Percentiles rank a stretch among this genome's conserved stretches.
Evolutionary conservation across 2,113 vertebrate genomes (phyloP).

Genomic region (Trinectes maculatus): DNA sequence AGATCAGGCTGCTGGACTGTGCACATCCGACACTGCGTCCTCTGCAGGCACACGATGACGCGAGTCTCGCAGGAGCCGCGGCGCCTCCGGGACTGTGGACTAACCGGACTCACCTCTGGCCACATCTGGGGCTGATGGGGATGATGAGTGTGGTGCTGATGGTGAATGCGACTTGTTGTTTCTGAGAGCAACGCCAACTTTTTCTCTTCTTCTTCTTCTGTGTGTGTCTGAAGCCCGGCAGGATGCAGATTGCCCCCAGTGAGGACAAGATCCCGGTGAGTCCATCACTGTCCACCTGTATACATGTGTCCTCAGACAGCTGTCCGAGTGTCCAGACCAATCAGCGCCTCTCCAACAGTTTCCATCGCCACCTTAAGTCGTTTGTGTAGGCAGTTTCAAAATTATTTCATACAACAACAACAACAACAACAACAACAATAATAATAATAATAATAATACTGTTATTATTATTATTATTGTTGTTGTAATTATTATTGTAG

Average conservation of each 20-base stretch:
- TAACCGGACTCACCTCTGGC: constrained; percentile 15
- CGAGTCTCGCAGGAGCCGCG: constrained; percentile 4
- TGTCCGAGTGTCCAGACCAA: not conserved
- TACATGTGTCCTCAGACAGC: no score
- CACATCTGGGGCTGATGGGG: constrained; percentile 9
- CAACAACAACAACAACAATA: no score
- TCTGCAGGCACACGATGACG: constrained; percentile 13
- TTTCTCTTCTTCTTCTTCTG: constrained; percentile 31
- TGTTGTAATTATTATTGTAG: no score
- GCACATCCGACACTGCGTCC: no score
- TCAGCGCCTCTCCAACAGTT: not conserved
- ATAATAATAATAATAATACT: no score
- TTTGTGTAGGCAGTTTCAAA: no score
- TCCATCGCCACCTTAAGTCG: not conserved
- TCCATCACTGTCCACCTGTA: constrained; percentile 14
- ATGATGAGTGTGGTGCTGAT: constrained; percentile 8
- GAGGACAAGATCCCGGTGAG: constrained; percentile 84
- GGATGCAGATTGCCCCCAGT: constrained; percentile 82
- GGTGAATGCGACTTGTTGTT: constrained; percentile 19
- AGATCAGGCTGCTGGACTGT: constrained; percentile 23
- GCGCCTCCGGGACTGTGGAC: constrained; percentile 23
- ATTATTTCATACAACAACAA: no score
- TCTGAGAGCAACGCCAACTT: constrained; percentile 43
- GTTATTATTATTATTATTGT: no score
- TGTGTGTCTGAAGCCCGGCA: constrained; percentile 68